phyloP scores from a whole-genome alignment of 2,797 vertebrate species.

The Prionace glauca region DNA sequence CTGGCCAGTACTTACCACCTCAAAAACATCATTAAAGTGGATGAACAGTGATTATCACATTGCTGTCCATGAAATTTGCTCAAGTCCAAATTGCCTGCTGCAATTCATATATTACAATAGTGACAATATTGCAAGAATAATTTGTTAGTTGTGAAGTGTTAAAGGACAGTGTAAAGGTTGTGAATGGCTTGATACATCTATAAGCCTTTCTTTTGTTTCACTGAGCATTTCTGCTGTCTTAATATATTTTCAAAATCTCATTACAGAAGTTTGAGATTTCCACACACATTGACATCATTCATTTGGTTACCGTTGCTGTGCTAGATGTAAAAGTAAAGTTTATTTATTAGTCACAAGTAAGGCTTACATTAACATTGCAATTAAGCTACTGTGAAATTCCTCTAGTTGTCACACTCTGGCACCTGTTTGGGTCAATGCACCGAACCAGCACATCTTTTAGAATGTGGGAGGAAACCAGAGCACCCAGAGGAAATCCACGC shows the following conservation, averaged over 20 bases:
- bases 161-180: neutral
- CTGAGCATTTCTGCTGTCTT: neutral
- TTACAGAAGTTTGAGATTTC: neutral
- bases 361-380: too few species aligned
- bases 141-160: neutral
- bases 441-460: too few species aligned
- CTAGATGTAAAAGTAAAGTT: neutral
- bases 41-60: neutral
- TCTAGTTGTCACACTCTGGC: too few species aligned
- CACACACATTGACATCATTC: neutral
- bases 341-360: too few species aligned
- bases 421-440: too few species aligned
- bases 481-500: too few species aligned
- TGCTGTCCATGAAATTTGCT: neutral
- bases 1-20: neutral
- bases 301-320: neutral
- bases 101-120: neutral
- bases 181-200: neutral
- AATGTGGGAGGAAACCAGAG: too few species aligned
- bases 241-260: neutral
- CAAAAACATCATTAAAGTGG: neutral
- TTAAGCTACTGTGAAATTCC: too few species aligned
- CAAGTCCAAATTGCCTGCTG: neutral
- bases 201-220: neutral
- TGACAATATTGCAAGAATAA: neutral